These are phyloP conservation scores for Drosophila colorata DNA, from an alignment of 2,888 invertebrate genomes.

Conservation along the genomic window DNA sequence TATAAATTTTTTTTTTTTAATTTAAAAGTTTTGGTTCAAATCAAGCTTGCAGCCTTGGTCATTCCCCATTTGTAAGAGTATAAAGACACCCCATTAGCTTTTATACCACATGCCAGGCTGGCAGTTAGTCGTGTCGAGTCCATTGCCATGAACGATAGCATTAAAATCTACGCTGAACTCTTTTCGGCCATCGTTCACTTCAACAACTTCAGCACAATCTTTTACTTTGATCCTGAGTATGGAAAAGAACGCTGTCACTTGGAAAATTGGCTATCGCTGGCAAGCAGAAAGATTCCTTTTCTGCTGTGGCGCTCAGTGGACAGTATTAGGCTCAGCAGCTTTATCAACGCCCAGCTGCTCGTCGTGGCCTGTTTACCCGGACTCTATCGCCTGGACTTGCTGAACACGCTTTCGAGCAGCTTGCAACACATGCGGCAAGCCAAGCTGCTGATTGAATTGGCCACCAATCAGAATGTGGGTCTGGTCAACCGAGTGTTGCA, in stretches of 20 bases:
- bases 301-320: slow-evolving; percentile 43
- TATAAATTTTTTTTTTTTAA: no score
- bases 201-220: slow-evolving; percentile 37
- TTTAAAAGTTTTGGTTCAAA: no score
- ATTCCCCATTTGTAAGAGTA: background rate
- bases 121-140: slow-evolving; percentile 15
- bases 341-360: slow-evolving; percentile 42
- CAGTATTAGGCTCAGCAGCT: slow-evolving; percentile 8
- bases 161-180: slow-evolving; percentile 27
- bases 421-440: slow-evolving; percentile 48
- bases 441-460: slow-evolving; percentile 56
- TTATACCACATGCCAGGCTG: background rate
- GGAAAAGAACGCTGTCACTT: slow-evolving; percentile 36
- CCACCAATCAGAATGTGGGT: slow-evolving; percentile 1
- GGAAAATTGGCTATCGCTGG: slow-evolving; percentile 2
- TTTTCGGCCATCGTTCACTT: slow-evolving; percentile 22
- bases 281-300: slow-evolving; percentile 35
- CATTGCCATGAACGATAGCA: slow-evolving; percentile 33
- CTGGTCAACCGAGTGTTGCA: slow-evolving; percentile 34
- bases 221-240: slow-evolving; percentile 53
- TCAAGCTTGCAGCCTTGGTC: no score
- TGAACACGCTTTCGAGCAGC: slow-evolving; percentile 25
- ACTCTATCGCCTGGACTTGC: slow-evolving; percentile 38
- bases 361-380: slow-evolving; percentile 53
- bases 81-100: background rate